A percentile compares a stretch with the other conserved stretches of the same genome.
Evolutionary conservation across 2,113 vertebrate species (phyloP).

Genomic region (Pituophis catenifer): DNA sequence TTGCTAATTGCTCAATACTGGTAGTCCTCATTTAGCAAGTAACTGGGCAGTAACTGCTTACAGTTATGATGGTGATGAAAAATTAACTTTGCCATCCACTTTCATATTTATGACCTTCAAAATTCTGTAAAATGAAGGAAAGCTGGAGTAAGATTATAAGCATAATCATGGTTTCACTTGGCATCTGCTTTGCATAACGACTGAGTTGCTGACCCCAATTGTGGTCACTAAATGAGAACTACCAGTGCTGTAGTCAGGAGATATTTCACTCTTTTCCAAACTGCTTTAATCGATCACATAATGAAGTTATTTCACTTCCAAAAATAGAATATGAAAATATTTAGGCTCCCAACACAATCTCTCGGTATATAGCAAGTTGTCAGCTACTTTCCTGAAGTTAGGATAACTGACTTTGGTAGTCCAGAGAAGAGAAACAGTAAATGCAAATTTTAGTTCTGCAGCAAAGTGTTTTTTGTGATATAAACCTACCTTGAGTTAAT

Average conservation of each 20-base stretch:
- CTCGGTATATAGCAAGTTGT: background rate
- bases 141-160: background rate
- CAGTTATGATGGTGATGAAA: background rate
- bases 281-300: background rate
- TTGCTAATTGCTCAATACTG: background rate
- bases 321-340: background rate
- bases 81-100: background rate
- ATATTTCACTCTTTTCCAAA: background rate
- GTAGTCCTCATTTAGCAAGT: background rate
- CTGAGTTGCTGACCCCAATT: background rate
- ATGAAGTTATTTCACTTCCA: background rate
- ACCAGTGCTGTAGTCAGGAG: accelerated
- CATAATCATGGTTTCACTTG: background rate
- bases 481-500: background rate
- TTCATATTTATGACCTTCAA: background rate
- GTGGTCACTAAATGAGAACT: background rate
- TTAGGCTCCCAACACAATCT: background rate
- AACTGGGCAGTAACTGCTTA: background rate
- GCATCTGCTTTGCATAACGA: background rate
- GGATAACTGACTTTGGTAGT: background rate
- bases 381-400: background rate
- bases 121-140: background rate
- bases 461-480: background rate
- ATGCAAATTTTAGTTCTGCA: background rate
- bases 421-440: background rate